Base-by-base conservation (phyloP, 2,888 invertebrate genomes). In the Drosophila rubida region DNA sequence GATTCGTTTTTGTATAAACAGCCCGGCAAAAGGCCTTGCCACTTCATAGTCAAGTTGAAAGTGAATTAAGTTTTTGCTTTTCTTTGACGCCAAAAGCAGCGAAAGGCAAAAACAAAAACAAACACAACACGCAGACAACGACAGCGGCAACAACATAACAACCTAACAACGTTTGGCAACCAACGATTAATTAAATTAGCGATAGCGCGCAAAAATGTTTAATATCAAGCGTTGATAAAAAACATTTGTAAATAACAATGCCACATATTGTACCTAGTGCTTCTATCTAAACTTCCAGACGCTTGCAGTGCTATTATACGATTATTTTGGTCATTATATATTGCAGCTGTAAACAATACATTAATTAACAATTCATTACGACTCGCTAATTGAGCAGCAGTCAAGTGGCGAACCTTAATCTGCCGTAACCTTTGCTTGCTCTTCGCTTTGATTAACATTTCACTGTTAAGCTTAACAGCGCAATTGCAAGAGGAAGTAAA, bases 41-140 rank as follows among this genome's bases (percentile, higher is more conserved):
- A 70, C 63, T 68, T 78, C 61, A 68, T 51, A 68, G 55, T 67
- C 71, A 64, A 82, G 87, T 82, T 87, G 83, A 84, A 84, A 84
- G 88, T 84, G 83, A 84, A 84, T 84, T 84, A 78, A 81, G 74
- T 75, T 82, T 84, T 80, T 71, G 63, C 64, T 77, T 84, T 76
- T 62, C 69, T 80, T 82, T 75, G 54, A 30, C 46, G 54, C 49
- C 60, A 58, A 62, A 62, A 54, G 51, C 59, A 66, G 86, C 80
- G 84, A 83, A 87, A 82, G 84, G 78, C 68, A 50, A 64, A 70
- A 62, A 65, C 30, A 30, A 11, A 32, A n/a, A 11, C 11, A 4
- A 41, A 55, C 45, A 50, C 25, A 50, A 37, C 23, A 39, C 14
- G 35, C 35, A 37, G 14, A 23, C 49, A 49, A 14, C 22, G 7